Conservation (phyloP, 1,140 invertebrate genomes). For the Sminthurides bifidus region DNA sequence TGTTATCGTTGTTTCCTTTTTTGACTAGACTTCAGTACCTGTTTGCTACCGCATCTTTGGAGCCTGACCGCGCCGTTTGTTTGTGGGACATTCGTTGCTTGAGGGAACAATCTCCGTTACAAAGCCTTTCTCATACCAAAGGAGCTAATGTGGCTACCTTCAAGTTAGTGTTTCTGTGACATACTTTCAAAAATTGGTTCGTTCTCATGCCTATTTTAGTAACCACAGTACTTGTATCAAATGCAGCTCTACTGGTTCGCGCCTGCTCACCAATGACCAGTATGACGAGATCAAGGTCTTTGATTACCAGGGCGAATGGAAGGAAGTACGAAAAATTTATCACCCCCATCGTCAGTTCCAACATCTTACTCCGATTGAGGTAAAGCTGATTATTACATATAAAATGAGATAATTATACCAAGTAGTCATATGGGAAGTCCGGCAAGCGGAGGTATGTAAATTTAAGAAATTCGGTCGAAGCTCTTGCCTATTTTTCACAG, state of each 20-base stretch:
- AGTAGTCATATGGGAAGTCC: no score
- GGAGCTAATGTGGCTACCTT: slow-evolving; percentile 23
- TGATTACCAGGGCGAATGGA: slow-evolving; percentile 23
- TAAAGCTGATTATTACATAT: no score
- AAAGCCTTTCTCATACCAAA: neutral
- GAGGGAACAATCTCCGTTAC: slow-evolving; percentile 6
- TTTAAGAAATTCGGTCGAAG: no score
- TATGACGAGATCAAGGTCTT: slow-evolving; percentile 20
- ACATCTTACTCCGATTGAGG: slow-evolving; percentile 25
- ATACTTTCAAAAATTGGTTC: neutral
- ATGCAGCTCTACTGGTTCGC: no score
- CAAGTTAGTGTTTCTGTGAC: slow-evolving; percentile 2
- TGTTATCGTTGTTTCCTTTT: neutral
- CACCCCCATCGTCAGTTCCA: slow-evolving; percentile 31
- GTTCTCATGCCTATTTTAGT: no score
- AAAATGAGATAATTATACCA: no score
- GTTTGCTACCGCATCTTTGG: slow-evolving; percentile 17
- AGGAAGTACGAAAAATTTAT: slow-evolving; percentile 5
- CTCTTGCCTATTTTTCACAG: no score
- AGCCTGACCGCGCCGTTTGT: neutral
- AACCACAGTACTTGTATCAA: no score
- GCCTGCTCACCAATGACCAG: slow-evolving; percentile 26
- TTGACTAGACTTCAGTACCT: slow-evolving; percentile 15
- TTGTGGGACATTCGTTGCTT: slow-evolving; percentile 27
- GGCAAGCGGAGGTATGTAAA: no score